These are phyloP conservation scores for Manis javanica DNA, from an alignment of 2,797 vertebrate genomes.

Conservation along the genomic window DNA sequence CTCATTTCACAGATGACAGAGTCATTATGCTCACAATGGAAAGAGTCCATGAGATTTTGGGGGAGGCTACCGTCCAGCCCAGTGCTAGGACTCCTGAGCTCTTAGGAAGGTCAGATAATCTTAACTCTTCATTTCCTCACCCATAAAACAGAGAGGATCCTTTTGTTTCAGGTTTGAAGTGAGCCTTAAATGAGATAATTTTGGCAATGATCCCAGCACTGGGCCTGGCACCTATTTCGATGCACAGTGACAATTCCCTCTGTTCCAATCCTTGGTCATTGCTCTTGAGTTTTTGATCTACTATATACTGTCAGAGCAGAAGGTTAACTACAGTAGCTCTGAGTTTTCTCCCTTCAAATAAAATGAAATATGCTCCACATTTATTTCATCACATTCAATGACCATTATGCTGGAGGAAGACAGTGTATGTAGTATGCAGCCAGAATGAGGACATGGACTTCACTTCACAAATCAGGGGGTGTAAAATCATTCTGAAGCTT, in stretches of 20 bases:
- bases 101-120: neutral
- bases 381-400: neutral
- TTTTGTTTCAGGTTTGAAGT: neutral
- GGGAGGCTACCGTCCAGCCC: neutral
- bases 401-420: neutral
- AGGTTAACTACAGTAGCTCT: neutral
- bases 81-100: no score
- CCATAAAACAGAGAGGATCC: neutral
- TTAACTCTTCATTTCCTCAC: neutral
- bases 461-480: constrained; percentile 24
- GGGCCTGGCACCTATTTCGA: accelerated
- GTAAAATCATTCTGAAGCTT: neutral
- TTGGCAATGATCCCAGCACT: neutral
- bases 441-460: neutral
- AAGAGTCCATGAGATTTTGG: accelerated
- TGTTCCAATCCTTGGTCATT: accelerated
- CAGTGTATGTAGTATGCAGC: accelerated
- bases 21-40: accelerated
- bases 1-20: neutral
- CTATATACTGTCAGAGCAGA: neutral
- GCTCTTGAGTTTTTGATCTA: neutral
- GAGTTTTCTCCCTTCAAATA: neutral
- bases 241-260: neutral
- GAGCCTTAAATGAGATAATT: neutral
- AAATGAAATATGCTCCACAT: neutral